phyloP scores from a whole-genome alignment of 1,140 invertebrate genomes.

The Aphidius ervi region DNA sequence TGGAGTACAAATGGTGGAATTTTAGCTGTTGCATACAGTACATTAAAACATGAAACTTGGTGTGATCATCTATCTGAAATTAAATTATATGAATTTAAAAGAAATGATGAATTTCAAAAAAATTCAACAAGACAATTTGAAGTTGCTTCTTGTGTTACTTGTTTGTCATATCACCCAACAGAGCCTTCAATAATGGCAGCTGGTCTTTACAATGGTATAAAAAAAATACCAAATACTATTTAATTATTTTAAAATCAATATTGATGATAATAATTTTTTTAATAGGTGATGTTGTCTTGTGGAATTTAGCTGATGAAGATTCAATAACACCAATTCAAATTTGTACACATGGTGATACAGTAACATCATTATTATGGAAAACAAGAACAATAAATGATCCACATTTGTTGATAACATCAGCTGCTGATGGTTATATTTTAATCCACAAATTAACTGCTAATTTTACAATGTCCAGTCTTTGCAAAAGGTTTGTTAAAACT shows the following conservation, averaged over 20 bases:
- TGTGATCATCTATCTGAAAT: slow-evolving; percentile 47
- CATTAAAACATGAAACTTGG: slow-evolving; percentile 44
- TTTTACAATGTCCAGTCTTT: slow-evolving; percentile 35
- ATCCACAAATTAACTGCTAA: slow-evolving; percentile 43
- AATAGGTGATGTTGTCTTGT: slow-evolving; percentile 47
- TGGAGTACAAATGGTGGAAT: slow-evolving; percentile 51
- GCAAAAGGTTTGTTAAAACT: slow-evolving; percentile 34
- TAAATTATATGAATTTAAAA: slow-evolving; percentile 44
- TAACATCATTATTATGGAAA: slow-evolving; percentile 45
- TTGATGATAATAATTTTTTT: slow-evolving; percentile 14
- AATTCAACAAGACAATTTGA: slow-evolving; percentile 38
- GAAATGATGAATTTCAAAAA: slow-evolving; percentile 36
- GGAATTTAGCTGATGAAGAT: slow-evolving; percentile 48
- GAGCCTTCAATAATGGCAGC: slow-evolving; percentile 49
- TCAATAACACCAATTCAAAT: slow-evolving; percentile 36
- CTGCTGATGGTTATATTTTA: slow-evolving; percentile 45
- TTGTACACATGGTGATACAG: slow-evolving; percentile 41
- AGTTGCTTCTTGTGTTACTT: slow-evolving; percentile 44
- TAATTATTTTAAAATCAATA: slow-evolving; percentile 10
- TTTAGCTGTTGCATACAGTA: slow-evolving; percentile 40
- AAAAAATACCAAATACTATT: not conserved
- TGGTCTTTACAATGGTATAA: slow-evolving; percentile 47
- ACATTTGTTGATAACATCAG: slow-evolving; percentile 38
- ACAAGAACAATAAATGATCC: slow-evolving; percentile 38
- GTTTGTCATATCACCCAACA: slow-evolving; percentile 45